Base-by-base conservation (phyloP, 2,113 vertebrate genomes). In the Lasiurus borealis region DNA sequence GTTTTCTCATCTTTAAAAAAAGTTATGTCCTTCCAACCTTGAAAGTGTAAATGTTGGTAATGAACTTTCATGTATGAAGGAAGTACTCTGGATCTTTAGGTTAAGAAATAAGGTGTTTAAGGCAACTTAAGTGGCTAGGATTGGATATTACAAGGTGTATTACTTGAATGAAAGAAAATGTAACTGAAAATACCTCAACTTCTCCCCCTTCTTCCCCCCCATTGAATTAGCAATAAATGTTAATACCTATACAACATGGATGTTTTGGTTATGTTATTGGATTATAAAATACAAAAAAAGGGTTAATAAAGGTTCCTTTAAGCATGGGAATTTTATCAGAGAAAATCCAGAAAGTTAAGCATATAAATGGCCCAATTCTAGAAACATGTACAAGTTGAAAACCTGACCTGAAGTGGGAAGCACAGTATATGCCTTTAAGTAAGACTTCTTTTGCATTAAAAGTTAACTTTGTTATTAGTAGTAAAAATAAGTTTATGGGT, bases 11-110 rank as follows among this genome's bases (percentile, higher is more conserved):
- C 52, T 83, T 84, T 77, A 75, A 90, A 91, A 85, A 48, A 29
- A 78, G 15, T 27, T 68, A 10, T 69, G 34, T 77, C 19, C 54
- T 91, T 13, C 62, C 91, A 52, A 71, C n/a, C 4, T 89, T 91
- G 72, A 92, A 91, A 96, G 59, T 25, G 23, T 93, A 85, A 87
- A 88, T 92, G 62, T 90, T 95, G 81, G 54, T 85, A 85, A 93
- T 93, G 34, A 83, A 52, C 54, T 96, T 96, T 80, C 4, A 94
- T 71, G 23, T 50, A 2, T 86, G 29, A 96, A 95, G 46, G 68
- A 89, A 71, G 13, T 82, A 46, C 34, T 82, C 34, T 93, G 84
- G 18, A 78, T 48, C 31, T 95, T 73, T 92, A 89, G 90, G 2
- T 89, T 94, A 88, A 95, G 94, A 95, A 97, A 92, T 85, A 68